Percentiles rank a stretch among this genome's conserved stretches.
Conservation (phyloP, 2,888 invertebrate genomes). For the Lochmaea capreae region DNA sequence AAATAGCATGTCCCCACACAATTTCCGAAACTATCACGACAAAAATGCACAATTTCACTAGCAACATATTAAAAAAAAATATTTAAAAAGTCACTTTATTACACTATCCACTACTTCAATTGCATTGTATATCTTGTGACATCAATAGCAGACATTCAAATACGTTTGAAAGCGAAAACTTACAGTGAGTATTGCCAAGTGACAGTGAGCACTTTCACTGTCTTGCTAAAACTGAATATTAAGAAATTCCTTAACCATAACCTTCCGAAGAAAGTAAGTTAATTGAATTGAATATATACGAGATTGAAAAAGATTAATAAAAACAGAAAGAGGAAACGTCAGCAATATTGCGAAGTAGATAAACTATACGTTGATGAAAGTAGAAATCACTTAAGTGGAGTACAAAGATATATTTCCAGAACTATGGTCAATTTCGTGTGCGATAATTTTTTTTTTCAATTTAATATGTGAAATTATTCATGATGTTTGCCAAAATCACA, state of each 20-base stretch:
- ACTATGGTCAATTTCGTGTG: neutral
- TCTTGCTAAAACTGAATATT: constrained; percentile 52
- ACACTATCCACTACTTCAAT: constrained; percentile 10
- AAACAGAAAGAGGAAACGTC: constrained; percentile 5
- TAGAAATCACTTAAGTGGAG: constrained; percentile 30
- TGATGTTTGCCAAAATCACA: neutral
- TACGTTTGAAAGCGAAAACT: constrained; percentile 32
- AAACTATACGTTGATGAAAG: constrained; percentile 21
- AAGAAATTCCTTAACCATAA: constrained; percentile 52
- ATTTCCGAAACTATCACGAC: constrained; percentile 18
- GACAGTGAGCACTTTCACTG: constrained; percentile 56
- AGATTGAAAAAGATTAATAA: constrained; percentile 15
- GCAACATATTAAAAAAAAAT: constrained; percentile 25
- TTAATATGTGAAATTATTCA: neutral
- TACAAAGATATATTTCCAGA: neutral
- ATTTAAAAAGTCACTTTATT: constrained; percentile 28
- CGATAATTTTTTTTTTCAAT: neutral
- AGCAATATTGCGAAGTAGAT: constrained; percentile 8
- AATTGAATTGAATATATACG: constrained; percentile 17
- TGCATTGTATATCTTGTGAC: neutral
- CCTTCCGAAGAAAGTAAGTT: constrained; percentile 53
- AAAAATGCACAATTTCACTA: constrained; percentile 32
- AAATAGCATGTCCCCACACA: neutral
- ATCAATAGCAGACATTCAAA: neutral
- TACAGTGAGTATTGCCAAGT: constrained; percentile 25